Conservation (phyloP, 2,888 invertebrate species). For the Diabrotica balteata region DNA sequence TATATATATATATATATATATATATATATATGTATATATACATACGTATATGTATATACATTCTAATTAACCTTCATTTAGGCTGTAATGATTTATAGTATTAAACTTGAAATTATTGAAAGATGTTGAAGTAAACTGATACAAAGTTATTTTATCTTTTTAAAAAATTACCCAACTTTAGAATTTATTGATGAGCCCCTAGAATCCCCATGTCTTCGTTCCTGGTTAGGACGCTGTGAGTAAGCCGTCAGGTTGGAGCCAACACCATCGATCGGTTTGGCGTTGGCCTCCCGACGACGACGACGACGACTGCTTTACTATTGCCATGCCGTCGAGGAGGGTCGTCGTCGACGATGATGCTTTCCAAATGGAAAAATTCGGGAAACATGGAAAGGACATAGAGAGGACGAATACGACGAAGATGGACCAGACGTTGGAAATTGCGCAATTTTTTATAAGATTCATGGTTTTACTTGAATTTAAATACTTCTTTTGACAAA, state of each 20-base stretch:
- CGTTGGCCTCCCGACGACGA: constrained; percentile 46
- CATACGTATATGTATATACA: no score
- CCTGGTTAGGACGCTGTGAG: constrained; percentile 47
- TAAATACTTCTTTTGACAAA: not conserved
- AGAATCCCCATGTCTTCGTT: constrained; percentile 5
- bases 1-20: no score
- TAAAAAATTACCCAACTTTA: no score
- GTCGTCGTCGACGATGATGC: constrained; percentile 42
- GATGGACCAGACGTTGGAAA: constrained; percentile 11
- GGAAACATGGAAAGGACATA: constrained; percentile 23
- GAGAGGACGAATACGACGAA: constrained; percentile 5
- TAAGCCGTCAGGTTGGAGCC: constrained; percentile 59
- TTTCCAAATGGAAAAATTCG: constrained; percentile 32
- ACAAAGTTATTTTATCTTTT: no score
- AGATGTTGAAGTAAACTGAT: no score
- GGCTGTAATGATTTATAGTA: no score
- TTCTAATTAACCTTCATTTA: no score
- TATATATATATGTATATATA: no score
- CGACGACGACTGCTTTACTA: constrained; percentile 53
- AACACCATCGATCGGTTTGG: constrained; percentile 55
- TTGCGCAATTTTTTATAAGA: not conserved
- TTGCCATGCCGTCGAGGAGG: constrained; percentile 41
- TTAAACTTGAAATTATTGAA: no score
- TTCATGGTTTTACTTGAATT: not conserved
- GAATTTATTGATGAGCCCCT: not conserved